Percentiles rank a stretch among this genome's conserved stretches.
These are phyloP conservation scores for Mylabris phalerata DNA, from an alignment of 1,140 invertebrate species.

Conservation along the genomic window DNA sequence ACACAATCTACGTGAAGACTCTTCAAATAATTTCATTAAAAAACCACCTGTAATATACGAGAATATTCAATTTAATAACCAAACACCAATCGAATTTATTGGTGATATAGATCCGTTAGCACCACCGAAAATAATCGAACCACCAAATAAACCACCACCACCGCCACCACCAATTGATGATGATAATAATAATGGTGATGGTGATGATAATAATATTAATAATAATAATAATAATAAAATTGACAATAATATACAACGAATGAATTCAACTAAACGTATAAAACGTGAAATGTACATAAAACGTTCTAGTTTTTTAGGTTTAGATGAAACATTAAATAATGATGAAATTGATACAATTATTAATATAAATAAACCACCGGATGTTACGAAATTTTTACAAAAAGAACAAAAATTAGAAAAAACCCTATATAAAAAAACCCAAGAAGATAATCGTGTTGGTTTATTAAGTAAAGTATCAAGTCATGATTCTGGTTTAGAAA, in stretches of 20 bases:
- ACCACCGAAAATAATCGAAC: conserved; percentile 58
- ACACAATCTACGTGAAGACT: conserved; percentile 8
- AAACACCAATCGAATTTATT: conserved; percentile 23
- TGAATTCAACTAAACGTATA: conserved; percentile 77
- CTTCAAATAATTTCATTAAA: conserved; percentile 5
- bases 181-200: conserved; percentile 44
- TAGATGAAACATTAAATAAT: conserved; percentile 59
- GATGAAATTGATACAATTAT: conserved; percentile 63
- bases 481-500: conserved; percentile 68
- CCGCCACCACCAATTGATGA: conserved; percentile 61
- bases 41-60: conserved; percentile 24
- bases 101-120: conserved; percentile 39
- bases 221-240: conserved; percentile 20
- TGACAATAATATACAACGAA: conserved; percentile 49
- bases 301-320: conserved; percentile 77
- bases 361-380: conserved; percentile 65
- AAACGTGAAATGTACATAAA: conserved; percentile 79
- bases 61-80: conserved; percentile 22
- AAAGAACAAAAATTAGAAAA: conserved; percentile 74
- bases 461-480: conserved; percentile 47
- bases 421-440: conserved; percentile 56
- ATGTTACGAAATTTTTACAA: conserved; percentile 69
- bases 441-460: conserved; percentile 32
- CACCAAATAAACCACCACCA: conserved; percentile 79
- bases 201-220: conserved; percentile 44